A percentile compares a stretch with the other conserved stretches of the same genome.
These are phyloP conservation scores for Myiozetetes cayanensis DNA, from an alignment of 2,113 vertebrate genomes.

Conservation along the genomic window DNA sequence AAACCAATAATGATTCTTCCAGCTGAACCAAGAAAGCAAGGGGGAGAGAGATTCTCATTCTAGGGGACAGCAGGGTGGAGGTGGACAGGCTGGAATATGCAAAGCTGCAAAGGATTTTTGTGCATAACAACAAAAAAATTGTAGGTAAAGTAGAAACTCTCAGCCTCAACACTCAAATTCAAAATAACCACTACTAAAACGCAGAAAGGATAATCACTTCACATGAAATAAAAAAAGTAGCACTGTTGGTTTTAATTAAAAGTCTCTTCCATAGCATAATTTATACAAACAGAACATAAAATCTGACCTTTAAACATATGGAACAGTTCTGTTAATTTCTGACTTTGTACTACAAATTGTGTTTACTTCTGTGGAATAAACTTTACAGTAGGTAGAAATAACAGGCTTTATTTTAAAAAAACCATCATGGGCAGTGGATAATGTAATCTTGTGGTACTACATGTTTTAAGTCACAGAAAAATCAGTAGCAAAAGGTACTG, in stretches of 20 bases:
- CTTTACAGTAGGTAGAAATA: background rate
- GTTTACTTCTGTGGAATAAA: background rate
- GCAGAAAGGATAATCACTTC: background rate
- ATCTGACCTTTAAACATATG: constrained; percentile 23
- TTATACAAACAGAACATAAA: background rate
- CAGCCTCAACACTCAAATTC: background rate
- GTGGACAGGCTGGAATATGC: constrained; percentile 24
- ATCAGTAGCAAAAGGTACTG: background rate
- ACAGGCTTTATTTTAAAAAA: background rate
- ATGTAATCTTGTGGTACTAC: background rate
- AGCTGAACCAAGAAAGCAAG: background rate
- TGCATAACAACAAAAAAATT: constrained; percentile 27
- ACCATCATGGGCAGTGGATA: background rate
- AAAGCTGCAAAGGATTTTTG: background rate
- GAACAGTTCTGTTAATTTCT: background rate
- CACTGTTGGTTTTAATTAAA: background rate
- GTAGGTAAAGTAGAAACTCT: background rate
- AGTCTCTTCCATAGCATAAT: background rate
- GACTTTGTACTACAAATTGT: background rate
- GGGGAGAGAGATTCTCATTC: background rate
- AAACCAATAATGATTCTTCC: constrained; percentile 40
- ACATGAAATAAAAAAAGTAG: constrained; percentile 25
- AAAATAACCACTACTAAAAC: background rate
- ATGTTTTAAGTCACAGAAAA: background rate
- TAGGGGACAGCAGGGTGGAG: constrained; percentile 34